Evolutionary conservation across 2,888 invertebrate species (phyloP).

Genomic region (Torymus texanus): DNA sequence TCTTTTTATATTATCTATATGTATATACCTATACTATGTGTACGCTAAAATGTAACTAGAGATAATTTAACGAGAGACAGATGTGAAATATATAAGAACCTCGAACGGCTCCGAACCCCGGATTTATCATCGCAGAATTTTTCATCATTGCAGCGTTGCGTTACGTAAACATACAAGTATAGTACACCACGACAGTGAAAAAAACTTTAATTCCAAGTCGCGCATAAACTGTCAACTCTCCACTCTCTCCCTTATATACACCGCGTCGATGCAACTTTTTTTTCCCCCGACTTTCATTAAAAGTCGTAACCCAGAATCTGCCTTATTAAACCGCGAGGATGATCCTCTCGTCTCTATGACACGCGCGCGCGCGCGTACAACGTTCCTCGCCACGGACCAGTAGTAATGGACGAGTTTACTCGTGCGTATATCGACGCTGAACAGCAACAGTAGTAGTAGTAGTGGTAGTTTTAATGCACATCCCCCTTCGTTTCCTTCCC

Average conservation of each 20-base stretch:
- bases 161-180: conserved; percentile 20
- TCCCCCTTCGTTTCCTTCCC: no score
- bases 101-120: no score
- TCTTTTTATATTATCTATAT: no score
- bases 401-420: neutral
- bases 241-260: neutral
- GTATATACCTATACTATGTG: no score
- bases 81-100: no score
- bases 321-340: no score
- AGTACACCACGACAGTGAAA: neutral
- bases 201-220: conserved; percentile 11
- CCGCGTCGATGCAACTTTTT: neutral
- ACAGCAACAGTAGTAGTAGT: neutral
- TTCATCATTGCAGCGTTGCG: neutral
- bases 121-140: neutral
- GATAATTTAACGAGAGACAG: no score
- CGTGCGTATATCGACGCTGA: neutral
- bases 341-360: no score
- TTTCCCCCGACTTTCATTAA: conserved; percentile 9
- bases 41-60: no score
- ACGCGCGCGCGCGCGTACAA: neutral
- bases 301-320: conserved; percentile 10
- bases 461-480: no score
- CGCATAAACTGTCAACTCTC: no score
- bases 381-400: neutral